Base-by-base conservation (phyloP, 2,888 invertebrate species). In the Volucella inanis region DNA sequence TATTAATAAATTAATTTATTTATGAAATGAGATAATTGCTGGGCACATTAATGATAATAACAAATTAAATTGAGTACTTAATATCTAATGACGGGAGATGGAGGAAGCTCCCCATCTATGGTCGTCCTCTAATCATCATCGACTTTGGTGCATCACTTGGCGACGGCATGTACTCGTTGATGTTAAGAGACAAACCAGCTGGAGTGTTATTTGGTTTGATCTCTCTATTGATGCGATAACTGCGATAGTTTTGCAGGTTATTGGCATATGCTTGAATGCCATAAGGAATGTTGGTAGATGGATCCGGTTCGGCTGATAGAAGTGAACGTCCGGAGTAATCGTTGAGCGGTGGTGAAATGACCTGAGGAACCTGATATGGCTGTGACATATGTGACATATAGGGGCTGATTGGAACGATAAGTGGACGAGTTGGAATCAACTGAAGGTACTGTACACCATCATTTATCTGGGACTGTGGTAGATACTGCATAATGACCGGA, bases 401-500 rank as follows among this genome's bases (percentile, higher is more conserved):
- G 0, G 91, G 90, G 65, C 90, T 90, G 50, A 92, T 90, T 43
- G 92, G 92, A 78, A 92, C 91, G 49, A 92, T 90, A 11, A 92
- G 88, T 12, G 92, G 92, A 1, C 91, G 89, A 0, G 91, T 91
- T 54, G 92, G 92, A 68, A 92, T 91, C 14, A 92, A 78, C 70
- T 92, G 92, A 8, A 92, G 86, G 77, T 92, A 92, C 71, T 92
- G 92, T 3, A 92, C 88, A 1, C 90, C 90, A 64, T 89, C 90
- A 62, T 89, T 89, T 18, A 89, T 86, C 4, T 89, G 87, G 2
- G 88, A 65, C 54, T 90, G 89, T 2, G 92, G 91, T 47, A 92
- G 74, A 78, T 92, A 92, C 68, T 92, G 92, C 91, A 92, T 91
- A 57, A 92, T 76, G 64, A 92, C 89, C 0, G 92, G 92, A 3